Percentiles rank a stretch among this genome's conserved stretches.
These are phyloP conservation scores for Gyps fulvus DNA, from an alignment of 2,113 vertebrate genomes.

Conservation along the genomic window DNA sequence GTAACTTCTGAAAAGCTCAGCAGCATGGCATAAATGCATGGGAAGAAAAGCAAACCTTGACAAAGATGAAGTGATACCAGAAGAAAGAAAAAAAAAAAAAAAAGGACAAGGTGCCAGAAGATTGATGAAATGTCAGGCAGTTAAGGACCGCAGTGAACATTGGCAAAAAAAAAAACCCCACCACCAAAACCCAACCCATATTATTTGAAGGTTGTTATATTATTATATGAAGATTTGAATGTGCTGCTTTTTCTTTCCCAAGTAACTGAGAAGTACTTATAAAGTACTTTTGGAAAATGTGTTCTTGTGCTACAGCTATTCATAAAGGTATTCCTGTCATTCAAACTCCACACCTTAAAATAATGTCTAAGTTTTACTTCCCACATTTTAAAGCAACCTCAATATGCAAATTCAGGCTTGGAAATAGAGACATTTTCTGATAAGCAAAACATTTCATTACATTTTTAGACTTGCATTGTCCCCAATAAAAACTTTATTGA, in stretches of 20 bases:
- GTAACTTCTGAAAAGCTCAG: conserved; percentile 8
- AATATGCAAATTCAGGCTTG: neutral
- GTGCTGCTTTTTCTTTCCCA: neutral
- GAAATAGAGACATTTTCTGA: neutral
- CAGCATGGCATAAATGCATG: neutral
- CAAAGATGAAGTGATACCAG: conserved; percentile 36
- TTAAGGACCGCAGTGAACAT: neutral
- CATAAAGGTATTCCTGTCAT: neutral
- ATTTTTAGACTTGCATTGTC: neutral
- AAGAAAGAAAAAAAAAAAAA: neutral
- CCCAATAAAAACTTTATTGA: neutral
- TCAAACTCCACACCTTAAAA: neutral
- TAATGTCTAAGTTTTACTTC: neutral
- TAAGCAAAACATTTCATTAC: neutral
- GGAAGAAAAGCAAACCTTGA: conserved; percentile 46
- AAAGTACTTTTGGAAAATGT: neutral
- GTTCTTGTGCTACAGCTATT: neutral
- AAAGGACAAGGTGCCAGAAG: neutral
- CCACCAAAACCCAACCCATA: neutral
- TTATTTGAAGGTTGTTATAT: neutral
- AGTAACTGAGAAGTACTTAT: neutral
- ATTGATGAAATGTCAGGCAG: neutral
- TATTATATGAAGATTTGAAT: neutral
- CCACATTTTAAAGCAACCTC: neutral
- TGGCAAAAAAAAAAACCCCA: neutral